Percentiles rank a stretch among this genome's conserved stretches.
Conservation (phyloP, 2,113 vertebrate genomes). For the Chrysemys picta region DNA sequence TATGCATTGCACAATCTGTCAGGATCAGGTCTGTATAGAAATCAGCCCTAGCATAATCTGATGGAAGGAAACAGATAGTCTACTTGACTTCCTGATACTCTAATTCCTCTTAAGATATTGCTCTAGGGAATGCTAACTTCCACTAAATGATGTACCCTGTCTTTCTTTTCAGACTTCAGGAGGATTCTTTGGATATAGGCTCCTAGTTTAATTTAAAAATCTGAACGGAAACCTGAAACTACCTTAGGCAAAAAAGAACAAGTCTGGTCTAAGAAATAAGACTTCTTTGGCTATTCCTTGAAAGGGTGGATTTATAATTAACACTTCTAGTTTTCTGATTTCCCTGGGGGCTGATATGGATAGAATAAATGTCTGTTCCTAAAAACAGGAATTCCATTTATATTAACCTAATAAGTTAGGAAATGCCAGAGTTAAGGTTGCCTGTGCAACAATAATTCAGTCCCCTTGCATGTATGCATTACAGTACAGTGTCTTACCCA, state of each 20-base stretch:
- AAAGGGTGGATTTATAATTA: slow-evolving; percentile 28
- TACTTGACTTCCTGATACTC: slow-evolving; percentile 53
- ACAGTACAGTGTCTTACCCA: background rate
- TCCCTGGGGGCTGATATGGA: background rate
- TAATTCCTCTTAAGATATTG: slow-evolving; percentile 56
- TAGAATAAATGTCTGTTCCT: background rate
- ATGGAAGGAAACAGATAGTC: slow-evolving; percentile 48
- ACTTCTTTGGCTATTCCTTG: slow-evolving; percentile 22
- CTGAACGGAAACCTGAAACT: slow-evolving; percentile 50
- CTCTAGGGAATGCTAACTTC: slow-evolving; percentile 45
- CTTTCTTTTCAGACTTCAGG: slow-evolving; percentile 10
- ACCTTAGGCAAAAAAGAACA: slow-evolving; percentile 49
- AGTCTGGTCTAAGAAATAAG: slow-evolving; percentile 29
- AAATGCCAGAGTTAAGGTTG: background rate
- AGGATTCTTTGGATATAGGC: slow-evolving; percentile 2
- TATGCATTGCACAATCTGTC: slow-evolving; percentile 13
- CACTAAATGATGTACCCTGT: background rate
- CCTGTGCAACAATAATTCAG: background rate
- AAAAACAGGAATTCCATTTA: slow-evolving; percentile 44
- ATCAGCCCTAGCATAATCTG: slow-evolving; percentile 8
- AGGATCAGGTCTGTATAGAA: slow-evolving; percentile 17
- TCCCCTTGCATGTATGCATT: background rate
- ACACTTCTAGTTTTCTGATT: slow-evolving; percentile 33
- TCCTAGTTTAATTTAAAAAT: slow-evolving; percentile 32
- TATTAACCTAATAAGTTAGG: slow-evolving; percentile 3